These are phyloP conservation scores for Macrostomum lignano DNA, from an alignment of 1,140 invertebrate genomes.

Conservation along the genomic window DNA sequence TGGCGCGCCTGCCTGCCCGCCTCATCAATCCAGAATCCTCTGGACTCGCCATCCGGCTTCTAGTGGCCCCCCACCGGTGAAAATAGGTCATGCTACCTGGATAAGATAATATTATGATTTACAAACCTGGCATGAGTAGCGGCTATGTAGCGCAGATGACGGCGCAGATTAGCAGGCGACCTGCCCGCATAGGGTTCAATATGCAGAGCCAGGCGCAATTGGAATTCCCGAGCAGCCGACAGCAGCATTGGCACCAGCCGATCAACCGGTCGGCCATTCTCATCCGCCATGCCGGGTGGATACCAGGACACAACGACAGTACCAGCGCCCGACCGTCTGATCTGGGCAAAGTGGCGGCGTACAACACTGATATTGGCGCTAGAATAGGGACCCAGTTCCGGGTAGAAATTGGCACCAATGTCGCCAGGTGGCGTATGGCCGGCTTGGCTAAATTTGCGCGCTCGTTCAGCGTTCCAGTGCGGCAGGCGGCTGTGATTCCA, in stretches of 20 bases:
- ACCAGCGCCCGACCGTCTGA: conserved; percentile 18
- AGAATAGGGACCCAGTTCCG: conserved; percentile 28
- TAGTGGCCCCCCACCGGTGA: too few relatives aligned
- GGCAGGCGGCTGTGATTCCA: conserved; percentile 28
- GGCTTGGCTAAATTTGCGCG: conserved; percentile 14
- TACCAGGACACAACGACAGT: conserved; percentile 28
- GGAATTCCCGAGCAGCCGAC: conserved; percentile 18
- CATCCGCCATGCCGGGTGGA: conserved; percentile 17
- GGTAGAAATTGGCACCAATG: conserved; percentile 30
- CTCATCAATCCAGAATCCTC: too few relatives aligned
- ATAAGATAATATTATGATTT: too few relatives aligned
- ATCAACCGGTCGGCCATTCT: conserved; percentile 18
- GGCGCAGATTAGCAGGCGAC: too few relatives aligned
- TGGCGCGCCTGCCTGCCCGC: too few relatives aligned
- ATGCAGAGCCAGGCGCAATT: too few relatives aligned
- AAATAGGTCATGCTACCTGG: too few relatives aligned
- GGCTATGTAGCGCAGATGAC: too few relatives aligned
- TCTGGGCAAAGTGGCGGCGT: conserved; percentile 25
- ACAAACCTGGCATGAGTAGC: too few relatives aligned
- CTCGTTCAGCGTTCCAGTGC: conserved; percentile 23
- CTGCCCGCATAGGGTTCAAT: too few relatives aligned
- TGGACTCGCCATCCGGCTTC: too few relatives aligned
- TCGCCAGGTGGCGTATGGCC: conserved; percentile 27
- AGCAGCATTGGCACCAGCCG: conserved; percentile 16
- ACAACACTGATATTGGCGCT: conserved; percentile 21